Evolutionary conservation across 2,888 invertebrate genomes (phyloP), one percentile per base, ranked within the genome.

Genomic region (Aspidiotus destructor): DNA sequence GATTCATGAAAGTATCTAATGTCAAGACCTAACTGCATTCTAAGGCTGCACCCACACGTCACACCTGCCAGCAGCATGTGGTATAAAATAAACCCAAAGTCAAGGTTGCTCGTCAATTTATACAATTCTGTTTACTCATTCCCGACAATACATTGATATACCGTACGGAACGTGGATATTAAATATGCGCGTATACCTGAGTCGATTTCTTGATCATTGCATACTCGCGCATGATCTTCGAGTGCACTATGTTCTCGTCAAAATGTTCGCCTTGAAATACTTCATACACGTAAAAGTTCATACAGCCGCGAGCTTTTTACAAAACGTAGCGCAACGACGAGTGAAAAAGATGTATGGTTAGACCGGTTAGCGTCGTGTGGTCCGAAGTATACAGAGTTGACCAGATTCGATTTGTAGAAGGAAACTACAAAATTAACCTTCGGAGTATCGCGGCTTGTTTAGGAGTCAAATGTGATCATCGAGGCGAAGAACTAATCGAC

Each of bases 41-140:
- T 48, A 40, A 15, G 62, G 57, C 54, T 63, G 63, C 63, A 63
- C 63, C 63, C 63, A 63, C 63, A 63, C 63, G 54, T 63, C 63
- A 63, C 63, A 63, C 63, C 63, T 63, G 63, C 54, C 54, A 63
- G 41, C 63, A 63, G 63, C 63, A 63, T 63, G 63, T 54, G 63
- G 63, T 54, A 15, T 52, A 41, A 54, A 11, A 48, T n/a, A n/a
- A 54, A 63, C 54, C 54, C 63, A 63, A 63, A 63, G 63, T 63
- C 63, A 63, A 63, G 63, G 63, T 63, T 63, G 63, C 41, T 28
- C 28, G 28, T 28, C 28, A 54, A 63, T 54, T 63, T 54, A 63
- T 63, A 54, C 40, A 41, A 63, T 63, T 63, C 63, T 48, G 62
- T 62, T 53, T 63, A 63, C 54, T 63, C 63, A 63, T 63, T 48